Evolutionary conservation across 2,888 invertebrate genomes (phyloP).

Genomic region (Rhimphoctona megacephalus): DNA sequence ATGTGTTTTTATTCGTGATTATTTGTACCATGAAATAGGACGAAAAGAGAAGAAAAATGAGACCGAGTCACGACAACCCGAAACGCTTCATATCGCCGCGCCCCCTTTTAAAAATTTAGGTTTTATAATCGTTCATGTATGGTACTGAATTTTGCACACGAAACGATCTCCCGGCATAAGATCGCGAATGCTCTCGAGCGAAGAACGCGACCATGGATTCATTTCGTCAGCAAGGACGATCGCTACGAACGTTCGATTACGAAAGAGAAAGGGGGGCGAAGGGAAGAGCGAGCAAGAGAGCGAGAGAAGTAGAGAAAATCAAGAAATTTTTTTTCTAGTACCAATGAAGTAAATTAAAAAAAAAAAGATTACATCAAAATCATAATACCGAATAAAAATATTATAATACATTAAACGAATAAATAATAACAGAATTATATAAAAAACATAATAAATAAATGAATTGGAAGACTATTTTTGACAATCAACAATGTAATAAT

Average conservation of each 20-base stretch:
- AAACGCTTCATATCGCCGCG: background rate
- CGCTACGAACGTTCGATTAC: conserved; percentile 31
- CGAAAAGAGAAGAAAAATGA: conserved; percentile 25
- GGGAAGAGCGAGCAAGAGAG: background rate
- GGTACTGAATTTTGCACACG: background rate
- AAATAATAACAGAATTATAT: background rate
- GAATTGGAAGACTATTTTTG: background rate
- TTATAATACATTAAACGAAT: no score
- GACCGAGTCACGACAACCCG: conserved; percentile 7
- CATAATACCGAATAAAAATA: background rate
- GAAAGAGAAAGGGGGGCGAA: conserved; percentile 4
- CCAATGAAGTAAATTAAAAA: no score
- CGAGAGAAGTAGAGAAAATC: background rate
- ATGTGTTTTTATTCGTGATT: background rate
- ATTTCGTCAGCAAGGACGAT: conserved; percentile 46
- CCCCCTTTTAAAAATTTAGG: background rate
- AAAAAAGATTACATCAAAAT: background rate
- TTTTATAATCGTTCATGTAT: conserved; percentile 12
- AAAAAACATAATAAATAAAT: background rate
- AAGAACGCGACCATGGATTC: conserved; percentile 47
- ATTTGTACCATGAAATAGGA: conserved; percentile 15
- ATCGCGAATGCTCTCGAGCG: conserved; percentile 24
- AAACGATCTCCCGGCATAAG: background rate
- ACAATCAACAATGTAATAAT: background rate
- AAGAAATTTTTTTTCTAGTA: background rate